phyloP scores from a whole-genome alignment of 2,113 vertebrate genomes.

The Genyomyrus donnyi region DNA sequence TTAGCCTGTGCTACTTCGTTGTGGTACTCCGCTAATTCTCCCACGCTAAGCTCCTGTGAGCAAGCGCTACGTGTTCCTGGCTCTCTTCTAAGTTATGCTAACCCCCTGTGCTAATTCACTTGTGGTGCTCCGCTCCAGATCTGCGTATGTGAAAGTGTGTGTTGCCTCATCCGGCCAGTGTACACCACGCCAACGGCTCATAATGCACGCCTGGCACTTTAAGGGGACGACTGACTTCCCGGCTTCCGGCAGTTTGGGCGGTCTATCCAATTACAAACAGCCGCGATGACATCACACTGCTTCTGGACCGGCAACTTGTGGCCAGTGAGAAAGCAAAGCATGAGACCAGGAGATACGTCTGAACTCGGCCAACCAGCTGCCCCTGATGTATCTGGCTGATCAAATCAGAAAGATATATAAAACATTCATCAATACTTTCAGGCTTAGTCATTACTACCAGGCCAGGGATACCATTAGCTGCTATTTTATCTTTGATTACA shows the following conservation, averaged over 20 bases:
- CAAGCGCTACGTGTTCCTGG: background rate
- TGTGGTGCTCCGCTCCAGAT: background rate
- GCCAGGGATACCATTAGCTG: background rate
- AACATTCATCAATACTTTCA: background rate
- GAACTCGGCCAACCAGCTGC: background rate
- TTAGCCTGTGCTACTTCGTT: background rate
- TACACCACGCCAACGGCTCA: background rate
- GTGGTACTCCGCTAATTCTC: background rate
- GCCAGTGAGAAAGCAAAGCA: background rate
- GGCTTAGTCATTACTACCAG: background rate
- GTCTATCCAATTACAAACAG: slow-evolving; percentile 35
- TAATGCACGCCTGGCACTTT: background rate
- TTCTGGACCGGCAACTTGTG: slow-evolving; percentile 10
- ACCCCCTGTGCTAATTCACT: background rate
- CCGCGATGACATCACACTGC: slow-evolving; percentile 15
- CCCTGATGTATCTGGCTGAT: background rate
- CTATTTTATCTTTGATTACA: background rate
- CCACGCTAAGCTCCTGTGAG: background rate
- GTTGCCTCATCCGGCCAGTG: background rate
- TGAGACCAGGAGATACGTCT: background rate
- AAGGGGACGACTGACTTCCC: background rate
- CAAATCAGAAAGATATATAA: background rate
- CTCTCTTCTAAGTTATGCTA: background rate
- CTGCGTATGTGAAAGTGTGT: background rate
- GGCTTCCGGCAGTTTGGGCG: slow-evolving; percentile 23